These are phyloP conservation scores for Lerema accius DNA, from an alignment of 1,140 invertebrate species.

Conservation along the genomic window DNA sequence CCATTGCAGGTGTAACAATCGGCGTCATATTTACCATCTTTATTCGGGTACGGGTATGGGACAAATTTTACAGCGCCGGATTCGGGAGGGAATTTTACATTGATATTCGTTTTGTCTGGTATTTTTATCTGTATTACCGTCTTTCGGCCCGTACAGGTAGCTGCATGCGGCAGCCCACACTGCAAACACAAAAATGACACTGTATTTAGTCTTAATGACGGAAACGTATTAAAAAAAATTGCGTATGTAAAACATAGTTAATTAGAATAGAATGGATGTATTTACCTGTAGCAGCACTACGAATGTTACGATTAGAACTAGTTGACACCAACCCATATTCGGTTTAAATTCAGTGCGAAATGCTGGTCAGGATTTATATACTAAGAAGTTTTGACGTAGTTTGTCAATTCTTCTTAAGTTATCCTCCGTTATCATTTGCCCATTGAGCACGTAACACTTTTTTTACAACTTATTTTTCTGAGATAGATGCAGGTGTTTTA, in stretches of 20 bases:
- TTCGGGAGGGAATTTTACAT: slow-evolving; percentile 42
- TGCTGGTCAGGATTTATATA: slow-evolving; percentile 53
- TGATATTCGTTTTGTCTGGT: slow-evolving; percentile 43
- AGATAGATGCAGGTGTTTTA: slow-evolving; percentile 14
- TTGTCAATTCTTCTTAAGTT: slow-evolving; percentile 37
- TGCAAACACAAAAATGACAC: slow-evolving; percentile 38
- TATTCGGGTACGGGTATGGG: slow-evolving; percentile 39
- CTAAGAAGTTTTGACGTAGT: slow-evolving; percentile 31
- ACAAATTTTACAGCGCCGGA: slow-evolving; percentile 42
- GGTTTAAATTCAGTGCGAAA: slow-evolving; percentile 34
- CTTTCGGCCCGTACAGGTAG: slow-evolving; percentile 41
- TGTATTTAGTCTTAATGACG: no score
- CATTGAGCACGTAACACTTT: slow-evolving; percentile 55
- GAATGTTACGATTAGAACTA: slow-evolving; percentile 38
- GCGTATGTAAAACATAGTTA: no score
- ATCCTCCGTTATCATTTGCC: slow-evolving; percentile 40
- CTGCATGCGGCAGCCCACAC: slow-evolving; percentile 37
- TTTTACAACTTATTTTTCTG: slow-evolving; percentile 7
- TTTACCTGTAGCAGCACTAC: slow-evolving; percentile 54
- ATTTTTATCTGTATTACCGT: slow-evolving; percentile 50
- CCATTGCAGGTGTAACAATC: slow-evolving; percentile 10
- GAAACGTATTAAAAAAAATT: slow-evolving; percentile 12
- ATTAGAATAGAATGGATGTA: no score
- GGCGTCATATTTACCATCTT: not conserved
- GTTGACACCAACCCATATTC: slow-evolving; percentile 49